A percentile compares a stretch with the other conserved stretches of the same genome.
Conservation (phyloP, 2,888 invertebrate genomes). For the Pristionchus exspectatus region DNA sequence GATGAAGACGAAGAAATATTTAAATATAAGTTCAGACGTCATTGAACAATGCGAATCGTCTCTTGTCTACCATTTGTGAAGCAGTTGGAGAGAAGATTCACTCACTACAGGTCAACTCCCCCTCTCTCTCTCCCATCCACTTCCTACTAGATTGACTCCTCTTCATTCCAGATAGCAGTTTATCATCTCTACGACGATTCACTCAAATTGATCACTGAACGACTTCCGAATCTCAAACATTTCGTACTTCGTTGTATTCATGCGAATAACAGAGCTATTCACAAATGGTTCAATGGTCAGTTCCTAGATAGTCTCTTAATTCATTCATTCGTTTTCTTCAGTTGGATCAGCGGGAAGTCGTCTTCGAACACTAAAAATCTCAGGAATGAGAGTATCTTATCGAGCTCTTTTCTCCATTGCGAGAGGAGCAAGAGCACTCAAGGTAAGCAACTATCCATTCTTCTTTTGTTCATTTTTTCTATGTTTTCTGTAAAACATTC, state of each 20-base stretch:
- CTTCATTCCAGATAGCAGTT: constrained; percentile 43
- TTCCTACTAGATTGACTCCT: background rate
- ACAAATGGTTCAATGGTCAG: constrained; percentile 70
- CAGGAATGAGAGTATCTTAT: constrained; percentile 74
- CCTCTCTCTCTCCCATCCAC: background rate
- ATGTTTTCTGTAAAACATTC: background rate
- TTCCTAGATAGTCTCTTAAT: background rate
- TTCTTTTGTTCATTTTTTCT: background rate
- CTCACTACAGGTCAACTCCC: constrained; percentile 66
- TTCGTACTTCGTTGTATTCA: constrained; percentile 73
- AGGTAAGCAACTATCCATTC: constrained; percentile 16
- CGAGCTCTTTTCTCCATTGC: constrained; percentile 77
- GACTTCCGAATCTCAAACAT: constrained; percentile 70
- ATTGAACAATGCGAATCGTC: constrained; percentile 72
- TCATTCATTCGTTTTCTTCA: constrained; percentile 8
- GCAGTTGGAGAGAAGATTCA: constrained; percentile 72
- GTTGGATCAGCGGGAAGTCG: constrained; percentile 54
- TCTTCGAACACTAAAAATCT: constrained; percentile 72
- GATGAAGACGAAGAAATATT: no score
- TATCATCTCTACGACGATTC: constrained; percentile 65
- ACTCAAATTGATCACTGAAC: constrained; percentile 67
- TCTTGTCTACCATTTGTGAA: constrained; percentile 70
- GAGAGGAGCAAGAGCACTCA: constrained; percentile 68
- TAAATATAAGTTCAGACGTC: constrained; percentile 65
- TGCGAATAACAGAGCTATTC: constrained; percentile 69